Percentiles rank a stretch among this genome's conserved stretches.
phyloP scores from a whole-genome alignment of 2,113 vertebrate species.

The Thinocorus orbignyianus region DNA sequence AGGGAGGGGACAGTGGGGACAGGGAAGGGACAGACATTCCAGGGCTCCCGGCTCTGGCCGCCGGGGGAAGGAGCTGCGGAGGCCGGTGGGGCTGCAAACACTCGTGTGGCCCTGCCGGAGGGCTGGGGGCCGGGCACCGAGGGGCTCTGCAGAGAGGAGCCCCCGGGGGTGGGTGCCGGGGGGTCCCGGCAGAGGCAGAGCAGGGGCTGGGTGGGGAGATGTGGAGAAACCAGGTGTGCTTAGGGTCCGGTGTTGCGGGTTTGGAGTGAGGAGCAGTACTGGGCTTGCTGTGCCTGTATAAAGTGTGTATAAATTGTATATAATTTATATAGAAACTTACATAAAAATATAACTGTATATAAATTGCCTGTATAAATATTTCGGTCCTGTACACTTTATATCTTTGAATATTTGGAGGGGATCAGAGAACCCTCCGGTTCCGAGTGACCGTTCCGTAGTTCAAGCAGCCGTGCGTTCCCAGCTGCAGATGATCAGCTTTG shows the following conservation, averaged over 20 bases:
- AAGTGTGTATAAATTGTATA: too few relatives aligned
- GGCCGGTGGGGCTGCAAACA: too few relatives aligned
- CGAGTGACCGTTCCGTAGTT: neutral
- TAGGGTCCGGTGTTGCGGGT: neutral
- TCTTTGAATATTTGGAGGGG: neutral
- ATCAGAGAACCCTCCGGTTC: neutral
- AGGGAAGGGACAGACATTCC: too few relatives aligned
- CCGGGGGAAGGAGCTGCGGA: too few relatives aligned
- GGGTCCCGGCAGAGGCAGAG: neutral
- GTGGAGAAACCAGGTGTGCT: neutral
- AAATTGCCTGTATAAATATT: neutral
- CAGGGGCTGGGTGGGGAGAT: neutral
- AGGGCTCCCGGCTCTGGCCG: too few relatives aligned
- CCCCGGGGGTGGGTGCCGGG: neutral
- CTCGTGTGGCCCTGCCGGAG: too few relatives aligned
- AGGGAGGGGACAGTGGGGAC: too few relatives aligned
- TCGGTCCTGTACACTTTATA: neutral
- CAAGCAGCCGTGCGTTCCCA: neutral
- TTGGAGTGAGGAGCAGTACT: neutral
- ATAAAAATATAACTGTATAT: too few relatives aligned
- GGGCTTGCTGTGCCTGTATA: neutral
- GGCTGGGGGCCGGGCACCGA: too few relatives aligned
- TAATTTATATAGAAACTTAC: too few relatives aligned
- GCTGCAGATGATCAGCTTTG: neutral
- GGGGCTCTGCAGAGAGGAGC: too few relatives aligned